Percentiles rank a stretch among this genome's conserved stretches.
phyloP scores from a whole-genome alignment of 2,797 vertebrate species.

The Macroramphosus scolopax region DNA sequence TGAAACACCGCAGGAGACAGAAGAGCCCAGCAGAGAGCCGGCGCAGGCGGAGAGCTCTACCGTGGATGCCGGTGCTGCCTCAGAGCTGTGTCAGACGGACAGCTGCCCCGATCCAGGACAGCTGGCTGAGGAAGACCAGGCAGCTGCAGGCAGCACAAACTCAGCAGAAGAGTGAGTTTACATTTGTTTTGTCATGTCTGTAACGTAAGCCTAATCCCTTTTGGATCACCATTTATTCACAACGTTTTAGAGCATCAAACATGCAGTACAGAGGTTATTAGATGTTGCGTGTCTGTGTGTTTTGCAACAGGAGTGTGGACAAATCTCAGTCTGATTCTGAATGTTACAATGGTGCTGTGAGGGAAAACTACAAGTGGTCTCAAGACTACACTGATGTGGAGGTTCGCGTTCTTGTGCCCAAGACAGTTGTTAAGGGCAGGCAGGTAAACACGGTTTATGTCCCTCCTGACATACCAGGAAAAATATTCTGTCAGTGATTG shows the following conservation, averaged over 20 bases:
- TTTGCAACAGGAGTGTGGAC: conserved; percentile 75
- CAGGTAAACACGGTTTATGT: conserved; percentile 80
- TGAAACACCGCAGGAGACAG: conserved; percentile 62
- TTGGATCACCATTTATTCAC: no score
- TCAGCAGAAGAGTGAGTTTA: no score
- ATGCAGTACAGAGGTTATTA: no score
- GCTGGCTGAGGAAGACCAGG: conserved; percentile 26
- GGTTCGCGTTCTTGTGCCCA: conserved; percentile 87
- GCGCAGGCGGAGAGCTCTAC: conserved; percentile 4
- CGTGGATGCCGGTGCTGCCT: neutral
- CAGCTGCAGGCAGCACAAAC: no score
- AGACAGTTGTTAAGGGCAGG: conserved; percentile 85
- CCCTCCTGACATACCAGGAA: neutral
- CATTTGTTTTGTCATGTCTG: no score
- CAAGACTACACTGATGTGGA: conserved; percentile 96
- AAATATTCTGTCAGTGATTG: no score
- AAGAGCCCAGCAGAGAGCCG: conserved; percentile 28
- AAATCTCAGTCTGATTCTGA: conserved; percentile 85
- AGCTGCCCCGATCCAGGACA: conserved; percentile 1
- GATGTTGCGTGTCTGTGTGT: neutral
- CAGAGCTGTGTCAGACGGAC: conserved; percentile 18
- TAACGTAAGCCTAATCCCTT: no score
- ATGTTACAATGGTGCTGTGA: conserved; percentile 93
- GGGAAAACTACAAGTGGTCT: conserved; percentile 94
- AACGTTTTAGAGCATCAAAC: no score